Conservation (phyloP, 2,888 invertebrate species). For the Nebria brevicollis region DNA sequence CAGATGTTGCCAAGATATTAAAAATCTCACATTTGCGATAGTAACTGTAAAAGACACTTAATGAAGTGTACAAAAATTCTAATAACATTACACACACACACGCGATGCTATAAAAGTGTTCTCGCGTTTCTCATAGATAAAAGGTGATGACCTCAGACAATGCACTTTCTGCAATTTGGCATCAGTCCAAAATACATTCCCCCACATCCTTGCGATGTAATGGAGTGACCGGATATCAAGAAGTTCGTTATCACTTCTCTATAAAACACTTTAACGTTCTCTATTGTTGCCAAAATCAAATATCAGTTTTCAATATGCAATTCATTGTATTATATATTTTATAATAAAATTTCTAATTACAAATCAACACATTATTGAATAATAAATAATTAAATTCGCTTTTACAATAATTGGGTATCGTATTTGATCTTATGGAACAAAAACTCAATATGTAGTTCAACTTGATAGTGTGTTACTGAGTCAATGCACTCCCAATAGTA, state of each 20-base stretch:
- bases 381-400: too few relatives aligned
- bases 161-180: constrained; percentile 15
- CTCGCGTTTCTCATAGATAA: not conserved
- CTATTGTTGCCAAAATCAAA: not conserved
- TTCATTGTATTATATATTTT: too few relatives aligned
- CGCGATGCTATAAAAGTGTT: not conserved
- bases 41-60: constrained; percentile 18
- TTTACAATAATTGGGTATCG: too few relatives aligned
- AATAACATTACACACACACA: not conserved
- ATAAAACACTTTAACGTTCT: not conserved
- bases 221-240: constrained; percentile 18
- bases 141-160: constrained; percentile 11
- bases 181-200: constrained; percentile 4
- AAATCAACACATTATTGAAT: too few relatives aligned
- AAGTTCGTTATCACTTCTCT: constrained; percentile 27
- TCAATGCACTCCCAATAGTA: not conserved
- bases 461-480: not conserved
- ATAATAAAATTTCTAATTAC: too few relatives aligned
- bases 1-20: constrained; percentile 2
- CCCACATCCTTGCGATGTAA: not conserved
- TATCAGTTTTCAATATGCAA: not conserved
- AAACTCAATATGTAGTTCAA: not conserved
- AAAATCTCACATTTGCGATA: not conserved
- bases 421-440: too few relatives aligned
- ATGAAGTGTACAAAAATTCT: constrained; percentile 23